Evolutionary conservation across 2,888 invertebrate species (phyloP).

Genomic region (Machimus rusticus): DNA sequence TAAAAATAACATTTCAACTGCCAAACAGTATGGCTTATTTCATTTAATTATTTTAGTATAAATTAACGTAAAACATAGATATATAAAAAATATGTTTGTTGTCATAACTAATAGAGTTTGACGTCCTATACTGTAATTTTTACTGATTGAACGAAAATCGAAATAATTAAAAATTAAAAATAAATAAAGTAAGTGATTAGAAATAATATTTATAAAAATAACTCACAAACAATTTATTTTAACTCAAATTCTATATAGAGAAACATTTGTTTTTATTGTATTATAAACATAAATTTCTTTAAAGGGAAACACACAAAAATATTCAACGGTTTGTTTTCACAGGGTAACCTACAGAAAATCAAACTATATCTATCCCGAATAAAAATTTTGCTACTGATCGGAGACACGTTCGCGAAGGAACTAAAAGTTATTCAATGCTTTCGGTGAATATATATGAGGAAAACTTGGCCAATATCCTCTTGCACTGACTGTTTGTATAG

Average conservation of each 20-base stretch:
- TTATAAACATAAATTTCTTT: background rate
- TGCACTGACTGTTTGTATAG: conserved; percentile 2
- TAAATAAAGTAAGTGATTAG: background rate
- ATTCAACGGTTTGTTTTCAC: background rate
- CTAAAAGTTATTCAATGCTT: background rate
- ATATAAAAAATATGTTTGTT: background rate
- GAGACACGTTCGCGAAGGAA: conserved; percentile 22
- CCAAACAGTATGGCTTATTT: background rate
- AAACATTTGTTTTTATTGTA: background rate
- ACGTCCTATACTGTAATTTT: background rate
- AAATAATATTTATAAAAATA: background rate
- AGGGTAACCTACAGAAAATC: background rate
- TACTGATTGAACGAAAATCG: background rate
- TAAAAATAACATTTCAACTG: background rate
- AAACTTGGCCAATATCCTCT: background rate
- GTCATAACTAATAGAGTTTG: background rate
- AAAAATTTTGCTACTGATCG: background rate
- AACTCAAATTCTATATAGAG: background rate
- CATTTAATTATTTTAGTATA: background rate
- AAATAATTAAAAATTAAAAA: background rate
- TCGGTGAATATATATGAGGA: background rate
- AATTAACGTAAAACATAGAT: too few species aligned
- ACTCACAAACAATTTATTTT: background rate
- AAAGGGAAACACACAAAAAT: background rate
- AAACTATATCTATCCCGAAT: background rate